Percentiles rank a stretch among this genome's conserved stretches.
Evolutionary conservation across 2,797 vertebrate species (phyloP).

Genomic region (Gambusia yucatana): DNA sequence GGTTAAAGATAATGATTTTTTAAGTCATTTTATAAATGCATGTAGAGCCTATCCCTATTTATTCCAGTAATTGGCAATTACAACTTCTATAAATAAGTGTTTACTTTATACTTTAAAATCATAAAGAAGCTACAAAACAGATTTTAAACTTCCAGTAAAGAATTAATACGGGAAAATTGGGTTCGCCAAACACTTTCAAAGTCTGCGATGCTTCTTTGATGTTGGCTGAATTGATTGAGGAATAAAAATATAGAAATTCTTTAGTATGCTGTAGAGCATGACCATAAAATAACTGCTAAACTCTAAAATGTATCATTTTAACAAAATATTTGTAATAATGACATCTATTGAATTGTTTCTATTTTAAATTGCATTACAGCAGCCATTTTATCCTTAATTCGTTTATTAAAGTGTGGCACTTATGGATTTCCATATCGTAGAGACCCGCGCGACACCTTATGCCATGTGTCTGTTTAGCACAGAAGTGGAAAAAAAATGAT

Average conservation of each 20-base stretch:
- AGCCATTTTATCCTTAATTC: background rate
- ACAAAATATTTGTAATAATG: background rate
- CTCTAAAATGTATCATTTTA: background rate
- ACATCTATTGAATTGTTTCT: background rate
- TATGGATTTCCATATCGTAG: background rate
- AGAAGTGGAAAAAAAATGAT: background rate
- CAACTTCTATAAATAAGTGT: background rate
- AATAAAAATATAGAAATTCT: background rate
- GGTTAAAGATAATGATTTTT: no score
- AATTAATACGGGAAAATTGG: background rate
- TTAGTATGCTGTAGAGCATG: background rate
- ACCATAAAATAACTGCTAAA: background rate
- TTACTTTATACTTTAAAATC: background rate
- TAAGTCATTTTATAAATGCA: background rate
- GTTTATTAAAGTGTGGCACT: background rate
- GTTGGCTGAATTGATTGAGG: background rate
- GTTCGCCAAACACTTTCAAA: background rate
- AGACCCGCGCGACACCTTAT: background rate
- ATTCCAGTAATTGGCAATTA: no score
- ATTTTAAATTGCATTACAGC: background rate
- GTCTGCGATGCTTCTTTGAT: background rate
- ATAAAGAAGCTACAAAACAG: background rate
- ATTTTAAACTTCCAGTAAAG: background rate
- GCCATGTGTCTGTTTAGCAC: background rate
- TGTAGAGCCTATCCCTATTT: background rate